Evolutionary conservation across 2,888 invertebrate genomes (phyloP), one percentile per base, ranked within the genome.

Genomic region (Papilio demoleus): DNA sequence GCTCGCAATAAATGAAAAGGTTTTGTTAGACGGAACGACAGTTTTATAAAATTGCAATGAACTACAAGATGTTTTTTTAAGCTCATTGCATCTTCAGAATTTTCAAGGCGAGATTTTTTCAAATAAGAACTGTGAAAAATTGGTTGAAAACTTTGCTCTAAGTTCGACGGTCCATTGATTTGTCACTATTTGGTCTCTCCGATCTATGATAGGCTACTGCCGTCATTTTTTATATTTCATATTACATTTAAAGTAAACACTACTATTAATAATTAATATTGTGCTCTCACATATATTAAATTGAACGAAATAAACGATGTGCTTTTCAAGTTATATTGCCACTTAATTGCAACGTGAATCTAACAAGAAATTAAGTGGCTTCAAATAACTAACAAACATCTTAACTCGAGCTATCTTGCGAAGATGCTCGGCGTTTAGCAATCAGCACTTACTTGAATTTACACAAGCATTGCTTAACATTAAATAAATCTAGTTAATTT

Each of bases 1-100:
- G 17, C 59, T 64, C 59, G 50, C 45, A 68, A 64, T 64, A 64
- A 68, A 68, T 65, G 68, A 65, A 68, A 68, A 68, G 68, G 64
- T 65, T 68, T 65, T 47, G 60, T 65, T 63, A 59, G 40, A 59
- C 47, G 50, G 59, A 53, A 50, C 59, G 64, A 65, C 68, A 68
- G 65, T 68, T 68, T 65, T 68, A 60, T 60, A 68, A 63, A 68
- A 68, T 63, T 63, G 68, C 63, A 63, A 63, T 63, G 61, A 58
- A 58, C 58, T 63, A 56, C 62, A 56, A 17, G 45, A 67, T 27
- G 53, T 68, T 68, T 61, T n/a, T 58, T 58, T 67, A 56, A 27
- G 27, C 58, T 58, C 63, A 27, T 38, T 63, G 68, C 68, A 47
- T 63, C 68, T 68, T 58, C 58, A 63, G 58, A 63, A 63, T 58